Percentiles rank a stretch among this genome's conserved stretches.
phyloP scores from a whole-genome alignment of 2,888 invertebrate genomes.

The Sinhomidia bicolor region DNA sequence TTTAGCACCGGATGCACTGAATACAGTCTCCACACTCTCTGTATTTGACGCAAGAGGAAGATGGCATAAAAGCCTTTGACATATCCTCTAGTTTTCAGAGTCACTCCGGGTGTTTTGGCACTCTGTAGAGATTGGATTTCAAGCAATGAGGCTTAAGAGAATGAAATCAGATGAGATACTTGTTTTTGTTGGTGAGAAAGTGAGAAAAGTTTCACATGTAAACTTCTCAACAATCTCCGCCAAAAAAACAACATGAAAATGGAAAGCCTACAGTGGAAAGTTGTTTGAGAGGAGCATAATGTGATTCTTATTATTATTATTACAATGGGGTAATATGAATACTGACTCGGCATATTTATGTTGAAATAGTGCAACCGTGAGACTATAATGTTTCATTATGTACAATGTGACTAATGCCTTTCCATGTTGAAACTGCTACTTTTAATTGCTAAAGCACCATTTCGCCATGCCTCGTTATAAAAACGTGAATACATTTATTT shows the following conservation, averaged over 20 bases:
- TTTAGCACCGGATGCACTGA: neutral
- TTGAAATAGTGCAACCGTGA: too few species aligned
- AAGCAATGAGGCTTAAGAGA: neutral
- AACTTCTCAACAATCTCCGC: neutral
- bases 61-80: neutral
- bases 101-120: conserved; percentile 1
- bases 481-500: too few species aligned
- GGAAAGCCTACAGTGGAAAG: too few species aligned
- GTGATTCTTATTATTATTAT: too few species aligned
- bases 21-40: neutral
- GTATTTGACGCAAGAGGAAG: neutral
- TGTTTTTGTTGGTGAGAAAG: conserved; percentile 10
- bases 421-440: too few species aligned
- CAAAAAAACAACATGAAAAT: neutral
- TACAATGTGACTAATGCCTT: too few species aligned
- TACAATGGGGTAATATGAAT: too few species aligned
- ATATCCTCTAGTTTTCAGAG: neutral
- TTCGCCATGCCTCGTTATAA: too few species aligned
- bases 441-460: too few species aligned
- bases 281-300: too few species aligned
- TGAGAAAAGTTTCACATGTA: neutral
- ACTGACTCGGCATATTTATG: too few species aligned
- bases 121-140: neutral
- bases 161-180: neutral
- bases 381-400: too few species aligned